A percentile compares a stretch with the other conserved stretches of the same genome.
Conservation (phyloP, 2,888 invertebrate genomes). For the Netelia fuscicornis region DNA sequence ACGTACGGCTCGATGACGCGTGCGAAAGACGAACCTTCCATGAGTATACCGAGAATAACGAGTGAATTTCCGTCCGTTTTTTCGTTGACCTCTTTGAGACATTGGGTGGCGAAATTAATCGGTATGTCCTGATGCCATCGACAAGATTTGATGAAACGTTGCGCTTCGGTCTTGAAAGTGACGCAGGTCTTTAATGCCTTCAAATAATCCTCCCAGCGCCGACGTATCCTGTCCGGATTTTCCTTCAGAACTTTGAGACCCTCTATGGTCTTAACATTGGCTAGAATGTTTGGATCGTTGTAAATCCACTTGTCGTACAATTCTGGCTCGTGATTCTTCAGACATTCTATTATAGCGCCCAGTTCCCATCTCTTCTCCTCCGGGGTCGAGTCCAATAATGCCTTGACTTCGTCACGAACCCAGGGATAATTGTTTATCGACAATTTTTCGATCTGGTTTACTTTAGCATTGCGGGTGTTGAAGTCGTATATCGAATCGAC, state of each 20-base stretch:
- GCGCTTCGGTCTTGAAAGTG: not conserved
- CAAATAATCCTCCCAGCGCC: constrained; percentile 70
- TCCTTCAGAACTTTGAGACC: constrained; percentile 58
- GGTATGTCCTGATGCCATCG: constrained; percentile 80
- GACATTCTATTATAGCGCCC: not conserved
- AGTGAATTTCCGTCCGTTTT: constrained; percentile 29
- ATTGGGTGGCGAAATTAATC: constrained; percentile 71
- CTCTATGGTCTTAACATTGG: not conserved
- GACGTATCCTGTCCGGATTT: constrained; percentile 52
- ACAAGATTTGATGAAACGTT: constrained; percentile 71
- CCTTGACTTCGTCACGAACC: constrained; percentile 65
- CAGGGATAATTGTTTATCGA: constrained; percentile 75
- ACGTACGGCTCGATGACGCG: constrained; percentile 73
- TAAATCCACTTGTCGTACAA: constrained; percentile 58
- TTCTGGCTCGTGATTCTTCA: constrained; percentile 66
- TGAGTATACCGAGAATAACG: constrained; percentile 71
- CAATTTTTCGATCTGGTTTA: constrained; percentile 48
- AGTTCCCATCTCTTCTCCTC: not conserved
- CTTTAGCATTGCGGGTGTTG: constrained; percentile 66
- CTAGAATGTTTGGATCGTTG: not conserved
- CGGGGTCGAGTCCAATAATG: not conserved
- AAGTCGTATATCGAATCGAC: constrained; percentile 71
- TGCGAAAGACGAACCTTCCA: constrained; percentile 70
- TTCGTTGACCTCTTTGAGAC: constrained; percentile 51
- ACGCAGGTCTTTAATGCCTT: not conserved